phyloP scores from a whole-genome alignment of 2,797 vertebrate species.

The Spinibarbus caldwelli region DNA sequence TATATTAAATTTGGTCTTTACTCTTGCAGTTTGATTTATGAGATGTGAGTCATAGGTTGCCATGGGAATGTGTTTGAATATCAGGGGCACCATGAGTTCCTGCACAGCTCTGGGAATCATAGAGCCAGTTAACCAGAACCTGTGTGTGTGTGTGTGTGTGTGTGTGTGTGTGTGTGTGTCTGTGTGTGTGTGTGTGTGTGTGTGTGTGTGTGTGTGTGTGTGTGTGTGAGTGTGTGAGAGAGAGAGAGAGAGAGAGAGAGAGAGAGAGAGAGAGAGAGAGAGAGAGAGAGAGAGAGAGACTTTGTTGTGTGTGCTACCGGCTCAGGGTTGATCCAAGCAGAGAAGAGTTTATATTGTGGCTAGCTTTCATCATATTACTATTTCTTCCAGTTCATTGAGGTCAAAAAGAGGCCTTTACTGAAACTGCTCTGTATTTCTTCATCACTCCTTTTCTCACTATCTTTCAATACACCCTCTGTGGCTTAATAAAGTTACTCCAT shows the following conservation, averaged over 20 bases:
- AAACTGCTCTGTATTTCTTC: conserved; percentile 32
- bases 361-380: conserved; percentile 37
- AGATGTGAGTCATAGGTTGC: conserved; percentile 53
- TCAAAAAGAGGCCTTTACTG: conserved; percentile 24
- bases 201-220: not conserved
- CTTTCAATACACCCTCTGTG: not conserved
- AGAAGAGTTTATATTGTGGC: conserved; percentile 30
- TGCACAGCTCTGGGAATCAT: conserved; percentile 53
- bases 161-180: not conserved
- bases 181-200: not conserved
- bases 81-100: conserved; percentile 48
- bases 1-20: conserved; percentile 49
- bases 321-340: conserved; percentile 4
- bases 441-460: conserved; percentile 20
- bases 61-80: conserved; percentile 58
- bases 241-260: not conserved
- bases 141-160: conserved; percentile 6
- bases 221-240: not conserved
- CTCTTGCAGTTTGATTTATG: conserved; percentile 58
- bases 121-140: conserved; percentile 46
- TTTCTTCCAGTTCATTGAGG: conserved; percentile 35
- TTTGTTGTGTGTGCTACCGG: conserved; percentile 35
- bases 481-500: conserved; percentile 14
- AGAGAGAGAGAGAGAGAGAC: too few species aligned
- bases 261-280: too few species aligned